Conservation (phyloP, 92 coral and sea anemone genomes). For the Ricordea florida region DNA sequence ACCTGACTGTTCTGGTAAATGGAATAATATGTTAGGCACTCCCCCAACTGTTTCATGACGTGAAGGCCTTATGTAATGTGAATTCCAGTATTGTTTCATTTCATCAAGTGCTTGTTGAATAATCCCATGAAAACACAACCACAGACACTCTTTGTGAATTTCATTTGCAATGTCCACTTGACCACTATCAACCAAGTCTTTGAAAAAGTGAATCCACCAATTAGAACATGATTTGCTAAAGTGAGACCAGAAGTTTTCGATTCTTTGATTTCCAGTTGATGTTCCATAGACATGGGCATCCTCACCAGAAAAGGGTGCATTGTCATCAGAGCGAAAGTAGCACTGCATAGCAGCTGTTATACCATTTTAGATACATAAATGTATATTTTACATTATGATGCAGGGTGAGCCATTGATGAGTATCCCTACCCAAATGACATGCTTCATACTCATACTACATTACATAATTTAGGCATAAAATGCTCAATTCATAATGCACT, state of each 20-base stretch:
- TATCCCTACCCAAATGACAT: too few relatives aligned
- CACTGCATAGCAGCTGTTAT: slow-evolving; percentile 56
- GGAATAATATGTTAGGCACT: slow-evolving; percentile 41
- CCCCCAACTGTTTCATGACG: slow-evolving; percentile 53
- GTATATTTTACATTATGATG: too few relatives aligned
- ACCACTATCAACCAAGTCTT: slow-evolving; percentile 50
- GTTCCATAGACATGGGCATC: slow-evolving; percentile 38
- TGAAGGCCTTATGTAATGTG: slow-evolving; percentile 45
- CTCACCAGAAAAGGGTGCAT: slow-evolving; percentile 42
- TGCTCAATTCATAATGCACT: too few relatives aligned
- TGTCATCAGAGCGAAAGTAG: slow-evolving; percentile 30
- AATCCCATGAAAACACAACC: slow-evolving; percentile 53
- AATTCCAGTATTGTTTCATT: slow-evolving; percentile 56
- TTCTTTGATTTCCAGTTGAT: slow-evolving; percentile 37
- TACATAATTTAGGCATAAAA: too few relatives aligned
- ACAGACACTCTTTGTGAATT: slow-evolving; percentile 43
- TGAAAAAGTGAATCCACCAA: slow-evolving; percentile 42
- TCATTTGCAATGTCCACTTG: slow-evolving; percentile 31
- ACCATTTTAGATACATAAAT: too few relatives aligned
- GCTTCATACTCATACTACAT: too few relatives aligned
- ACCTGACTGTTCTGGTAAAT: slow-evolving; percentile 49
- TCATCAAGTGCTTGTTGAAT: slow-evolving; percentile 32
- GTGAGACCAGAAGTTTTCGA: slow-evolving; percentile 35
- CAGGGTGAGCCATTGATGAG: too few relatives aligned
- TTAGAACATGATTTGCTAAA: neutral